These are phyloP conservation scores for Ceraclea dissimilis DNA, from an alignment of 2,888 invertebrate genomes.

Conservation along the genomic window DNA sequence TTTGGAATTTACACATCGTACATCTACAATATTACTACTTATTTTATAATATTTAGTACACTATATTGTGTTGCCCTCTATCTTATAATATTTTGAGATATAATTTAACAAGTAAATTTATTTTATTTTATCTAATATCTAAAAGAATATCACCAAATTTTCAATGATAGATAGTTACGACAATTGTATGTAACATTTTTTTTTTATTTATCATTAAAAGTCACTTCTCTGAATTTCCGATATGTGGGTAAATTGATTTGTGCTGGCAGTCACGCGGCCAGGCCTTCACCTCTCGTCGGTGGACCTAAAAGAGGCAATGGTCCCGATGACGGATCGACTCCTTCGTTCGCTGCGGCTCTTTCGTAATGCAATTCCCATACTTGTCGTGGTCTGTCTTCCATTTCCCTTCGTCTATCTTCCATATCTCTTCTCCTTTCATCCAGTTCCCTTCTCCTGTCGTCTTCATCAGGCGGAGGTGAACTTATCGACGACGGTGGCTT, in stretches of 20 bases:
- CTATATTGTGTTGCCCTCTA: neutral
- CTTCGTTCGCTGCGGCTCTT: conserved; percentile 35
- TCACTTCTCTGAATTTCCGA: conserved; percentile 20
- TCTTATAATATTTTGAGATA: neutral
- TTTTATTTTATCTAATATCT: neutral
- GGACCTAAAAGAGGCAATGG: conserved; percentile 54
- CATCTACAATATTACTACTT: neutral
- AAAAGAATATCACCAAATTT: conserved; percentile 14
- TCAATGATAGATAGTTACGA: neutral
- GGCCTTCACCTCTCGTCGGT: conserved; percentile 62
- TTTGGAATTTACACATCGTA: conserved; percentile 5
- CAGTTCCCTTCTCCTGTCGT: conserved; percentile 26
- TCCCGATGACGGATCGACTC: conserved; percentile 26
- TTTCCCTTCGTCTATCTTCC: conserved; percentile 27
- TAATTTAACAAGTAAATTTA: neutral
- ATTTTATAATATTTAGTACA: neutral
- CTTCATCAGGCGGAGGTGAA: conserved; percentile 37
- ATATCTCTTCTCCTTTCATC: conserved; percentile 28
- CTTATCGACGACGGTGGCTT: conserved; percentile 44
- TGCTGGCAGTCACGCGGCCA: conserved; percentile 59
- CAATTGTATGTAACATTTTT: neutral
- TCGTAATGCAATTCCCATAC: conserved; percentile 37
- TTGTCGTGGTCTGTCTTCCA: conserved; percentile 44
- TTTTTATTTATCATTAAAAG: conserved; percentile 12
- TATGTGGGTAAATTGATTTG: conserved; percentile 22